Evolutionary conservation across 1,140 invertebrate species (phyloP).

Genomic region (Tetranychus urticae): DNA sequence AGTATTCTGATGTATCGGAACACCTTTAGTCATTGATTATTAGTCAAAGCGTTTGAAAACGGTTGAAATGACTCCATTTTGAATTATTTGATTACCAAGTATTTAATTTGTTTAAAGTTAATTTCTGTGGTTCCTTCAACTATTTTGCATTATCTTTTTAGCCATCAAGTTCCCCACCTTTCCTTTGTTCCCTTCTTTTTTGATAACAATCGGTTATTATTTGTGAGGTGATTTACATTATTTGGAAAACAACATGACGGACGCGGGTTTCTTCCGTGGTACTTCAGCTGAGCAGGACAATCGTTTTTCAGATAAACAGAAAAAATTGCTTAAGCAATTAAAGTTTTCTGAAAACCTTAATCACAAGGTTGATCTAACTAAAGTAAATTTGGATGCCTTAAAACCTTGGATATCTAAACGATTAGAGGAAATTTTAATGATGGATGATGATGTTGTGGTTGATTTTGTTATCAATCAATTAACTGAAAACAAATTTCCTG

Average conservation of each 20-base stretch:
- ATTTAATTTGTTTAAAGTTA: too few relatives aligned
- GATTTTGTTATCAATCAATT: constrained; percentile 98
- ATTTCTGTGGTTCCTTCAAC: too few relatives aligned
- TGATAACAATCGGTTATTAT: too few relatives aligned
- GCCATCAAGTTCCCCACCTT: too few relatives aligned
- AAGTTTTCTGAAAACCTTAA: constrained; percentile 83
- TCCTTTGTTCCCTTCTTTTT: too few relatives aligned
- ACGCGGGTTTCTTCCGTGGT: constrained; percentile 37
- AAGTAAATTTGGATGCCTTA: constrained; percentile 88
- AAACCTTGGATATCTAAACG: constrained; percentile 97
- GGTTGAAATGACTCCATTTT: too few relatives aligned
- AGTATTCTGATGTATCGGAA: too few relatives aligned
- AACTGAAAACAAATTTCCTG: constrained; percentile 64
- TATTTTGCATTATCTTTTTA: too few relatives aligned
- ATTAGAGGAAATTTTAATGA: constrained; percentile 70
- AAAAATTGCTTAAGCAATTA: constrained; percentile 95
- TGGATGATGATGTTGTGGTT: constrained; percentile 89
- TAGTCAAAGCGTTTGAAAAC: too few relatives aligned
- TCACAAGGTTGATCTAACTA: constrained; percentile 51
- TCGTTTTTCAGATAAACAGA: constrained; percentile 95
- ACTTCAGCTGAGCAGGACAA: constrained; percentile 95
- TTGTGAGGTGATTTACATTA: not conserved
- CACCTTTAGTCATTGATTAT: too few relatives aligned
- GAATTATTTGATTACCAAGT: too few relatives aligned
- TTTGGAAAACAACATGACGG: constrained; percentile 17